A percentile compares a stretch with the other conserved stretches of the same genome.
Conservation (phyloP, 2,888 invertebrate genomes). For the Lissocephala sabroskyi region DNA sequence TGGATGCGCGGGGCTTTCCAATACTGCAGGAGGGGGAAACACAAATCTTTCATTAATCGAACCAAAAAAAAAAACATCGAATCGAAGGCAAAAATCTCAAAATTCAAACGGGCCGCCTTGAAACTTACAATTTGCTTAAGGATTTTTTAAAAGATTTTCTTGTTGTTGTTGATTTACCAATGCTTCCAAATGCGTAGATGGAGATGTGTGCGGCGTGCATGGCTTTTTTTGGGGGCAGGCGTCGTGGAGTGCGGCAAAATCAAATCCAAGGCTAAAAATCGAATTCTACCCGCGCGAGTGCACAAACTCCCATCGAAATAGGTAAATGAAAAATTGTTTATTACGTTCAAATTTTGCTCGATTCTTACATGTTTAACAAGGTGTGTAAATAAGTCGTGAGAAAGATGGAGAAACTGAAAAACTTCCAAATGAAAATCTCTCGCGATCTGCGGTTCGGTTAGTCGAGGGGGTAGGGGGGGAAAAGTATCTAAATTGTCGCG, state of each 20-base stretch:
- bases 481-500: conserved; percentile 29
- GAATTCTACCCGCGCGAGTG: too few relatives aligned
- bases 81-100: too few relatives aligned
- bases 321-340: conserved; percentile 51
- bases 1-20: conserved; percentile 71
- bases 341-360: conserved; percentile 16
- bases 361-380: conserved; percentile 59
- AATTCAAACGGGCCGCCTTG: conserved; percentile 6
- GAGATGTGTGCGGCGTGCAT: conserved; percentile 51
- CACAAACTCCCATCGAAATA: conserved; percentile 3
- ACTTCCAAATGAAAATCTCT: conserved; percentile 40
- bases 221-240: conserved; percentile 43
- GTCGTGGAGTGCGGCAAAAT: too few relatives aligned
- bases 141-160: conserved; percentile 32
- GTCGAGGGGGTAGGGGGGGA: conserved; percentile 16
- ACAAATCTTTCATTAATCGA: too few relatives aligned
- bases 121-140: conserved; percentile 48
- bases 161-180: conserved; percentile 43
- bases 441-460: conserved; percentile 7
- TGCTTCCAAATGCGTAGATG: conserved; percentile 56
- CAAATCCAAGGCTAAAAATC: too few relatives aligned
- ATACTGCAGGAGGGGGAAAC: conserved; percentile 53
- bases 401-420: conserved; percentile 42
- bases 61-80: too few relatives aligned
- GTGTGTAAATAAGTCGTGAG: conserved; percentile 62